A percentile compares a stretch with the other conserved stretches of the same genome.
phyloP scores from a whole-genome alignment of 2,797 vertebrate species.

The Lacerta agilis region DNA sequence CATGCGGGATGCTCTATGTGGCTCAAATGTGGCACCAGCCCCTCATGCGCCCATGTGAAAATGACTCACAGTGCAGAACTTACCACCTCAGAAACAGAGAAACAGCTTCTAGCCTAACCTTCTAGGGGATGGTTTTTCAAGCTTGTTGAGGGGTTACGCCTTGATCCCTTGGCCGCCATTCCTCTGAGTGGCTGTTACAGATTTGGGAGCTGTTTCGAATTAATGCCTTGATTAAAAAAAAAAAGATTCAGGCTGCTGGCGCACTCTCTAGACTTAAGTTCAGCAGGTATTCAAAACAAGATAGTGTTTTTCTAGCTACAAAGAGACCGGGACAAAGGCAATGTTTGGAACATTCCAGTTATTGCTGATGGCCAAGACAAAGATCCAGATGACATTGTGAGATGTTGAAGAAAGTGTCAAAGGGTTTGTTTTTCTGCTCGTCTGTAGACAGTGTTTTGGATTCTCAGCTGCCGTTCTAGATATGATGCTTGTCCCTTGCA shows the following conservation, averaged over 20 bases:
- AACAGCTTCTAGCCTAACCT: background rate
- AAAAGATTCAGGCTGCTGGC: background rate
- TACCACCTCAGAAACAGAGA: background rate
- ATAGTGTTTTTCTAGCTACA: conserved; percentile 1
- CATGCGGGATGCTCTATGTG: too few species aligned
- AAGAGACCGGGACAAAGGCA: background rate
- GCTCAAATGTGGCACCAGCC: background rate
- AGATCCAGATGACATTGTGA: background rate
- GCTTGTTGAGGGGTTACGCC: too few species aligned
- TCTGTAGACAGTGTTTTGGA: background rate
- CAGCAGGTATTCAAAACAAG: conserved; percentile 1
- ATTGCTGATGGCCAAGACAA: conserved; percentile 4
- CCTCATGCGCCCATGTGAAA: background rate
- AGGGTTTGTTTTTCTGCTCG: background rate
- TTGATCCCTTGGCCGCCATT: background rate
- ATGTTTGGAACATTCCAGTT: background rate
- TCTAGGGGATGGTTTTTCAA: background rate
- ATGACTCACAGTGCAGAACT: background rate
- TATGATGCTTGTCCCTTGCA: background rate
- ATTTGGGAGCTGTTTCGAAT: background rate
- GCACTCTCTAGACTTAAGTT: background rate
- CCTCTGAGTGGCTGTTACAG: background rate
- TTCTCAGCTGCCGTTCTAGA: background rate
- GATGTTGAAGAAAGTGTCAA: background rate
- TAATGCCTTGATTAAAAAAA: background rate